Evolutionary conservation across 2,797 vertebrate genomes (phyloP), one percentile per base, ranked within the genome.

Genomic region (Tapera naevia): DNA sequence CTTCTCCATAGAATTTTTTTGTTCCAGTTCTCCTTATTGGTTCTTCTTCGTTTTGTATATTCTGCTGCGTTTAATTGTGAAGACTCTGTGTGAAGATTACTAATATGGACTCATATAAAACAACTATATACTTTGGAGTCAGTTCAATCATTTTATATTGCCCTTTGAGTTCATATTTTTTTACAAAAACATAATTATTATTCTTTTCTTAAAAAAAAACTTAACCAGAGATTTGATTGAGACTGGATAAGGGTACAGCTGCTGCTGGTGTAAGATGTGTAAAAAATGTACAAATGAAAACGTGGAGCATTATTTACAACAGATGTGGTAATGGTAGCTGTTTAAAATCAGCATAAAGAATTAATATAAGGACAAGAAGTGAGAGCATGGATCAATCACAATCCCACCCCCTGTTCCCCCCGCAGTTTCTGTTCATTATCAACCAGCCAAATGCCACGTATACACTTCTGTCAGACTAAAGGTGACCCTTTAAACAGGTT

Each of bases 401-500:
- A 6, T 33, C 30, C 18, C 25, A 61, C 10, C 13, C 7, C 4
- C 4, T 5, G 4, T 8, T 3, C 8, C 3, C 10, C 13, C 6
- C n/a, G 17, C 24, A 25, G 33, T 24, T 91, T 82, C 28, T 80
- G 46, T 83, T 93, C 62, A 69, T 91, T 76, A 90, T 70, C 73
- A 75, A 30, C 43, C 45, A 74, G 76, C 9, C 60, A 86, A 88
- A 85, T 72, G 61, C 64, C 46, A 78, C 18, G 14, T 27, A 46
- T 32, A 53, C 62, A 76, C 81, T 94, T 88, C 43, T 86, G 56
- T 61, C 23, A 51, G 82, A 88, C 71, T 83, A 95, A 95, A 97
- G 95, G 93, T 97, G 95, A 97, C 96, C 93, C 86, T 72, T 86
- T 73, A 89, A 93, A 82, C 35, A 94, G 72, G 86, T 9, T 83